These are phyloP conservation scores for Rhynchotus rufescens DNA, from an alignment of 2,797 vertebrate species.

Conservation along the genomic window DNA sequence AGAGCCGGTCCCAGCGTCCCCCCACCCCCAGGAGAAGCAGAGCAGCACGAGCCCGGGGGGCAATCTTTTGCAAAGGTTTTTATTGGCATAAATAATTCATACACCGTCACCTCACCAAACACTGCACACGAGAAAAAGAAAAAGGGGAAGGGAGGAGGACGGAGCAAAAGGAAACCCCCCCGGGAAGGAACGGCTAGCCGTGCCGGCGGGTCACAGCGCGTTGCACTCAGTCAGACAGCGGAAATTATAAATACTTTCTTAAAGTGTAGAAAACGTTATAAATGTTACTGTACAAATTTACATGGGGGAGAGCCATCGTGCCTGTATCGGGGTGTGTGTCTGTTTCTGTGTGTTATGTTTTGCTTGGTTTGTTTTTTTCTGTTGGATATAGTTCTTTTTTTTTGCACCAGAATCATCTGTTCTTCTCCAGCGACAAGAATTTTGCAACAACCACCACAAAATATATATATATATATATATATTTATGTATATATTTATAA, in stretches of 20 bases:
- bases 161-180: constrained; percentile 70
- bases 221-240: constrained; percentile 88
- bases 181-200: constrained; percentile 84
- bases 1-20: no score
- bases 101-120: constrained; percentile 91
- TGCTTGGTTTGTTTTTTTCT: not conserved
- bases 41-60: constrained; percentile 22
- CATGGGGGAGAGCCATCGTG: constrained; percentile 81
- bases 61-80: constrained; percentile 77
- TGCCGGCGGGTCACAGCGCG: constrained; percentile 85
- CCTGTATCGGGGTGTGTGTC: constrained; percentile 53
- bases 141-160: not conserved
- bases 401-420: constrained; percentile 72
- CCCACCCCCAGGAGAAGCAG: fast-evolving
- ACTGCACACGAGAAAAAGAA: constrained; percentile 78
- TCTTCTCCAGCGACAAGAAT: constrained; percentile 61
- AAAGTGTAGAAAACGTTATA: constrained; percentile 95
- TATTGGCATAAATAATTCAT: constrained; percentile 91
- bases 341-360: not conserved
- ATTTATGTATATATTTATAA: constrained; percentile 62
- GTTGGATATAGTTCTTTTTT: not conserved
- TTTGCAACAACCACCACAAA: constrained; percentile 59
- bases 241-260: constrained; percentile 92
- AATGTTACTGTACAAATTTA: constrained; percentile 96
- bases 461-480: constrained; percentile 54